phyloP scores from a whole-genome alignment of 2,113 vertebrate genomes.

The Alces alces region DNA sequence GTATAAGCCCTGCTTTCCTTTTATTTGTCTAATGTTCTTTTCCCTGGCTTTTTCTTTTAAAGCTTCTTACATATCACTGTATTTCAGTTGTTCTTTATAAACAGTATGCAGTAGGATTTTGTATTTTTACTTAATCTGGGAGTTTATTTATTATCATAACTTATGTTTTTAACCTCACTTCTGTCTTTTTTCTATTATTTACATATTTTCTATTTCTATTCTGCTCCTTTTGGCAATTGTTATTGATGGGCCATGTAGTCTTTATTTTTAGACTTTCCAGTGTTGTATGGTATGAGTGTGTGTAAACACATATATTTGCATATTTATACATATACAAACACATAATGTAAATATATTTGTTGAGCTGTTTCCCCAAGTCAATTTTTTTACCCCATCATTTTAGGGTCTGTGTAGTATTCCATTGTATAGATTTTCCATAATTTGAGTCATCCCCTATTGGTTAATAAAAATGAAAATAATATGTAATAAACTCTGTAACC shows the following conservation, averaged over 20 bases:
- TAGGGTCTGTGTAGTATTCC: not conserved
- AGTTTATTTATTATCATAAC: not conserved
- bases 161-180: conserved; percentile 16
- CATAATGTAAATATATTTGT: not conserved
- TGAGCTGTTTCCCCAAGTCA: not conserved
- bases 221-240: not conserved
- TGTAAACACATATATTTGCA: not conserved
- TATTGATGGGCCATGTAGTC: not conserved
- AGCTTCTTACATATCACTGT: not conserved
- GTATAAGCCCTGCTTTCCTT: not conserved
- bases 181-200: not conserved
- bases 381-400: not conserved
- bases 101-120: not conserved
- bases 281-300: not conserved
- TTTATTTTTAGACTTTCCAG: not conserved
- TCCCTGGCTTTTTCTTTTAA: not conserved
- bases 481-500: not conserved
- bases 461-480: conserved; percentile 21
- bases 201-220: not conserved
- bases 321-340: not conserved
- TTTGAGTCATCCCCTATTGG: not conserved
- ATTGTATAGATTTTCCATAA: not conserved
- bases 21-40: not conserved
- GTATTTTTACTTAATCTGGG: not conserved
- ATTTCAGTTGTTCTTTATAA: conserved; percentile 1